These are phyloP conservation scores for Otus sunia DNA, from an alignment of 2,113 vertebrate species.

Conservation along the genomic window DNA sequence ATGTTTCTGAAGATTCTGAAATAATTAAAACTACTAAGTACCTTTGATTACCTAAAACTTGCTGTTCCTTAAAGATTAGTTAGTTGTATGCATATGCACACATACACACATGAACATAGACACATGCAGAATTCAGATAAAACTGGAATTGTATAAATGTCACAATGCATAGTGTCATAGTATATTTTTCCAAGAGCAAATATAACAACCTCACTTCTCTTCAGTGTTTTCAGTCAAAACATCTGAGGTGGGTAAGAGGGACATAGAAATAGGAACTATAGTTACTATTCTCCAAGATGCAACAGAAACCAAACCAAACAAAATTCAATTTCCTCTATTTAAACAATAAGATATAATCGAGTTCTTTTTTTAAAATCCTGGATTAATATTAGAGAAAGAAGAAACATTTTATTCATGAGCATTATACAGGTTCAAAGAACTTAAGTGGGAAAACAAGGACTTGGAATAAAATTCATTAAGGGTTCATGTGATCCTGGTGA, in stretches of 20 bases:
- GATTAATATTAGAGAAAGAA: neutral
- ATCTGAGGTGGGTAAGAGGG: neutral
- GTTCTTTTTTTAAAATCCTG: neutral
- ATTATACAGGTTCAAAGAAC: neutral
- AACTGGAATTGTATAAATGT: neutral
- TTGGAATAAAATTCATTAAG: neutral
- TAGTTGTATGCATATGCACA: neutral
- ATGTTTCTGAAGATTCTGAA: neutral
- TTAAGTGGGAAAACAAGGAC: neutral
- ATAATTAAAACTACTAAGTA: neutral
- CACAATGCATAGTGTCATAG: neutral
- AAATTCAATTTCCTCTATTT: neutral
- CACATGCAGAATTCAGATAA: neutral
- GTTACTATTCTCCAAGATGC: neutral
- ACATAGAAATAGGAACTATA: neutral
- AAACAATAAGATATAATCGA: neutral
- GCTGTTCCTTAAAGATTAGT: neutral
- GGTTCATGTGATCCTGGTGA: neutral
- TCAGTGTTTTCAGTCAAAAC: neutral
- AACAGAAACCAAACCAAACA: neutral
- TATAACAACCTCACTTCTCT: neutral
- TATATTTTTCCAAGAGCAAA: neutral
- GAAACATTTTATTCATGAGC: neutral
- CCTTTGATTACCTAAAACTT: neutral
- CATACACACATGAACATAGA: rapidly evolving